Conservation (phyloP, 2,888 invertebrate genomes). For the Drosophila buzzatii region DNA sequence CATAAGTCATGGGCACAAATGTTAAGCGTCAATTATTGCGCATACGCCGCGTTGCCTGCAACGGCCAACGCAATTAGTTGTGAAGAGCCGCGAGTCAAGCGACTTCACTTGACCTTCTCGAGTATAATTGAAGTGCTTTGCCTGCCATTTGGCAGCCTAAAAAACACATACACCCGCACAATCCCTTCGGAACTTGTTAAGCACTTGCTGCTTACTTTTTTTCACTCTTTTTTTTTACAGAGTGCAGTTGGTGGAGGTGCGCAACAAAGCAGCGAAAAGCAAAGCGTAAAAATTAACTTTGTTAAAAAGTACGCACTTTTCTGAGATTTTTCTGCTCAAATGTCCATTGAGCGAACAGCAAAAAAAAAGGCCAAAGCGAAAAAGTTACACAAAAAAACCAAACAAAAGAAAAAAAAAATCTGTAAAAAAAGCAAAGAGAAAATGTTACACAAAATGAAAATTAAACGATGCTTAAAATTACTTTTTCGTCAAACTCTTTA, state of each 20-base stretch:
- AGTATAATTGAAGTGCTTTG: constrained; percentile 50
- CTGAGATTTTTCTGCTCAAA: constrained; percentile 70
- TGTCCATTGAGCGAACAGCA: constrained; percentile 53
- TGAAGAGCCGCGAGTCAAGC: constrained; percentile 15
- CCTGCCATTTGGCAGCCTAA: constrained; percentile 48
- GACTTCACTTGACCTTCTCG: constrained; percentile 60
- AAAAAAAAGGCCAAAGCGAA: constrained; percentile 38
- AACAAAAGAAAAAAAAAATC: background rate
- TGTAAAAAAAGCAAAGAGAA: constrained; percentile 9
- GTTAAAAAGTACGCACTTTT: constrained; percentile 73
- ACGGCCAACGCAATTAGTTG: constrained; percentile 46
- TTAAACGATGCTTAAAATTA: constrained; percentile 82
- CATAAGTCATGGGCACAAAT: constrained; percentile 20
- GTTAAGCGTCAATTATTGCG: constrained; percentile 44
- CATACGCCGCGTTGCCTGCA: constrained; percentile 40
- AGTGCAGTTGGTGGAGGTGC: constrained; percentile 30
- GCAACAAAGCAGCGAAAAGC: constrained; percentile 48
- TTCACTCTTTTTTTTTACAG: constrained; percentile 21
- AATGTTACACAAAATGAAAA: constrained; percentile 72
- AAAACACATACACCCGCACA: constrained; percentile 37
- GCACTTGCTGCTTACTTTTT: constrained; percentile 16
- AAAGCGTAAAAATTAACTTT: constrained; percentile 77
- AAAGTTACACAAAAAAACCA: constrained; percentile 44
- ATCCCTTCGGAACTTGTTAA: constrained; percentile 54
- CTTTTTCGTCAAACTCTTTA: constrained; percentile 81